Evolutionary conservation across 2,113 vertebrate genomes (phyloP).

Genomic region (Macrotis lagotis): DNA sequence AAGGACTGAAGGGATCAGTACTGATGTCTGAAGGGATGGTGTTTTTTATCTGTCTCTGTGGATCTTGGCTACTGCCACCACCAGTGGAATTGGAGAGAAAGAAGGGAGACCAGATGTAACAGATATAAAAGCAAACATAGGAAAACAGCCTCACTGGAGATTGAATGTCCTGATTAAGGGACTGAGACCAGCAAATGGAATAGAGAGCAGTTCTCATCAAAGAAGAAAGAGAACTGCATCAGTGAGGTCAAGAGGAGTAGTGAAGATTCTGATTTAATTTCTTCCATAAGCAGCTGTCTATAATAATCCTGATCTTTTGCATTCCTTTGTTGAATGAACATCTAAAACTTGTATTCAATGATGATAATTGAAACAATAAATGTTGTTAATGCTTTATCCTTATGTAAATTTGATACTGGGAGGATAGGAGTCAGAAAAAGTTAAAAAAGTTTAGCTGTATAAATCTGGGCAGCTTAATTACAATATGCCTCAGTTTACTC

Average conservation of each 20-base stretch:
- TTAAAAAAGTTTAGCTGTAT: neutral
- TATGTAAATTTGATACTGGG: neutral
- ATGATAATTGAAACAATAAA: neutral
- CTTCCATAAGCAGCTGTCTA: neutral
- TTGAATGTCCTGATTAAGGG: neutral
- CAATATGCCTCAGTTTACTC: too few relatives aligned
- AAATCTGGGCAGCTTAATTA: too few relatives aligned
- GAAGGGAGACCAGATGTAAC: too few relatives aligned
- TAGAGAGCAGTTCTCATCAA: neutral
- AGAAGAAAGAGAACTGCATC: neutral
- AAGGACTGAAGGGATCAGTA: too few relatives aligned
- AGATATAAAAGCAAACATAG: neutral
- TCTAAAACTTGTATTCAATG: neutral
- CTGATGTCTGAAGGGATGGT: neutral
- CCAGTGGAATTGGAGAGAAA: too few relatives aligned
- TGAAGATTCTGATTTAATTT: neutral
- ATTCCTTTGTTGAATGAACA: neutral
- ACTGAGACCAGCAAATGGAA: neutral
- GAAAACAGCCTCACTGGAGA: neutral
- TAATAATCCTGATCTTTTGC: neutral
- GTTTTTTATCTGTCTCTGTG: neutral
- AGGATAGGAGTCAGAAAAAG: neutral
- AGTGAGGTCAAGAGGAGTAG: neutral
- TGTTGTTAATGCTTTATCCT: neutral
- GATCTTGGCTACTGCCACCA: neutral